These are phyloP conservation scores for Zonotrichia leucophrys DNA, from an alignment of 2,113 vertebrate species.

Conservation along the genomic window DNA sequence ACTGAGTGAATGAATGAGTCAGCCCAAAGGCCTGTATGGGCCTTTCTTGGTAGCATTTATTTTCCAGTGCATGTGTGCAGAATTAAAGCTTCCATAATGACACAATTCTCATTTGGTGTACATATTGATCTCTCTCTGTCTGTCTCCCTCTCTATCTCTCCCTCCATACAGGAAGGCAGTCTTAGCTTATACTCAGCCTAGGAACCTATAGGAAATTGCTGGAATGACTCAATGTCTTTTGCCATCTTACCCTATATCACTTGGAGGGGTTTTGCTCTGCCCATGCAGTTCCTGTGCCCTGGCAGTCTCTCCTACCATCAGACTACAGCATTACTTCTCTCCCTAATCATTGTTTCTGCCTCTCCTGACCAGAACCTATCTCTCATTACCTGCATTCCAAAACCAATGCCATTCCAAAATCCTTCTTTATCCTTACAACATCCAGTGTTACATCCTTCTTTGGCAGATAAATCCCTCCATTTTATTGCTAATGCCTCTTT, in stretches of 20 bases:
- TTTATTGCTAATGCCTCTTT: not conserved
- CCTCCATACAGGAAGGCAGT: not conserved
- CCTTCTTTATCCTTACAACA: not conserved
- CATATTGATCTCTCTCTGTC: not conserved
- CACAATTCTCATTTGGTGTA: not conserved
- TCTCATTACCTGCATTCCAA: not conserved
- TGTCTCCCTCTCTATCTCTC: not conserved
- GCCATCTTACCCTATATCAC: not conserved
- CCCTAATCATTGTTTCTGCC: not conserved
- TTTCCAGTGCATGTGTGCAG: not conserved
- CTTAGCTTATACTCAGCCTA: not conserved
- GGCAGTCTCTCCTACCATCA: not conserved
- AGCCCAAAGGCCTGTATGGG: not conserved
- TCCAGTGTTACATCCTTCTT: not conserved
- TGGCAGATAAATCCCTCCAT: not conserved
- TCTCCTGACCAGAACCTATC: not conserved
- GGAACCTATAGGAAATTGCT: not conserved
- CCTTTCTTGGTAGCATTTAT: not conserved
- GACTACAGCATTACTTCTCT: not conserved
- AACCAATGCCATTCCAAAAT: not conserved
- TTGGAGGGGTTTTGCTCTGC: not conserved
- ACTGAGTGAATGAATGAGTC: not conserved
- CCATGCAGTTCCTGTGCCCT: not conserved
- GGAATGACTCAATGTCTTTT: not conserved
- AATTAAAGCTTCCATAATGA: not conserved